Evolutionary conservation across 1,140 invertebrate genomes (phyloP).

Genomic region (Parapsyche elsis): DNA sequence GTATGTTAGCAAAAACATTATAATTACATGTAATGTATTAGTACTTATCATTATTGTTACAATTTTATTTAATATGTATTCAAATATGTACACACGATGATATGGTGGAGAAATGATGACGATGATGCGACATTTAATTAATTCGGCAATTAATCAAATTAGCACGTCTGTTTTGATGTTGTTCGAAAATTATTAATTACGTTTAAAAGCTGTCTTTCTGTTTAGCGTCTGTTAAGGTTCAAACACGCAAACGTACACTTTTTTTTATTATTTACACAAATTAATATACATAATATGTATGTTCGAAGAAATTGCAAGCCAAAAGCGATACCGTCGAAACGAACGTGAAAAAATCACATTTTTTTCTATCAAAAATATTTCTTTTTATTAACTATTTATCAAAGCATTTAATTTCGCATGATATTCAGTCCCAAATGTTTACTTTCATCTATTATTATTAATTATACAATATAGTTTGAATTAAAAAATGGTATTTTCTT

Average conservation of each 20-base stretch:
- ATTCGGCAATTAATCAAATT: conserved; percentile 33
- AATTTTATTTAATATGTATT: conserved; percentile 3
- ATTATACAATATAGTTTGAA: too few species aligned
- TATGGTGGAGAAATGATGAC: too few species aligned
- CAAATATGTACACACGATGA: conserved; percentile 45
- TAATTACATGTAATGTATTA: too few species aligned
- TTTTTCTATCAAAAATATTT: conserved; percentile 42
- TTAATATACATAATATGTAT: background rate
- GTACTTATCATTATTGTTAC: background rate
- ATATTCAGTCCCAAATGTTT: background rate
- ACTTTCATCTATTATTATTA: too few species aligned
- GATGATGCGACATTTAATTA: conserved; percentile 35
- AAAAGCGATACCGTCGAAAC: conserved; percentile 31
- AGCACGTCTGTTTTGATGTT: conserved; percentile 21
- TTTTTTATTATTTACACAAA: too few species aligned
- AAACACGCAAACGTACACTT: background rate
- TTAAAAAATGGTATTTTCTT: too few species aligned
- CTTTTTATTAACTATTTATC: conserved; percentile 28
- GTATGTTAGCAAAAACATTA: too few species aligned
- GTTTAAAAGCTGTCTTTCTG: background rate
- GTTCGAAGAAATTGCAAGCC: conserved; percentile 9
- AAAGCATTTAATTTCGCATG: background rate
- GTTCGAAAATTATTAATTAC: conserved; percentile 18
- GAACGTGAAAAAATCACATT: conserved; percentile 16
- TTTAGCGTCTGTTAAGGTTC: conserved; percentile 26